Base-by-base conservation (phyloP, 2,113 vertebrate genomes). In the Psilopogon haemacephalus region DNA sequence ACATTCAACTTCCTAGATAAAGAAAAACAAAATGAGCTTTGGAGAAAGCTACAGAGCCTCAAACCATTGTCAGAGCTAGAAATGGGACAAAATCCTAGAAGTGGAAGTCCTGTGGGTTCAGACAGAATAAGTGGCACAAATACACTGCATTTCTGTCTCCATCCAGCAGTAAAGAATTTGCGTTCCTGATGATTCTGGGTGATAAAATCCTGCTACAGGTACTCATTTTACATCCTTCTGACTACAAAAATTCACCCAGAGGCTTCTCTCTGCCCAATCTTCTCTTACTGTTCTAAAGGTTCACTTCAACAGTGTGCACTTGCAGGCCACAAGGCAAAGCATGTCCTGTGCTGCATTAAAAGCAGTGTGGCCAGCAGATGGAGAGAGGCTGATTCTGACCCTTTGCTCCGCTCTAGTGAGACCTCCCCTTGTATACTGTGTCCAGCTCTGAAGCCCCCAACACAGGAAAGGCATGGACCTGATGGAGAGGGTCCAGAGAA, bases 21-120 rank as follows among this genome's bases (percentile, higher is more conserved):
- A 58, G 40, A 33, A 40, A 44, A 70, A 32, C 10, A 46, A 38
- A 60, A 40, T 4, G 7, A 68, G 15, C 12, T 28, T 0, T 28
- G 28, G 28, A 33, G 42, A n/a, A 55, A 72, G 28, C n/a, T 15
- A n/a, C 14, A 0, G 1, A 52, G 33, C 50, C 20, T 26, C 21
- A 35, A 56, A 24, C 37, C 16, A 11, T 26, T 78, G 28, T 37
- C 55, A 59, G 71, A 72, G 27, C 8, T 7, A 4, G 28, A 32
- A 62, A 9, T 1, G 26, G 56, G 67, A 73, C 63, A 76, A 40
- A 52, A 55, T 3, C 11, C 32, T 19, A 8, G 15, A 19, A 28
- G 5, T 2, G 8, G 38, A 60, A 54, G 33, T n/a, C 17, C 50
- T 21, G 21, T 0, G 0, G 20, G 37, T 20, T 64, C 38, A 78